Base-by-base conservation (phyloP, 2,888 invertebrate genomes). In the Nesidiocoris tenuis region DNA sequence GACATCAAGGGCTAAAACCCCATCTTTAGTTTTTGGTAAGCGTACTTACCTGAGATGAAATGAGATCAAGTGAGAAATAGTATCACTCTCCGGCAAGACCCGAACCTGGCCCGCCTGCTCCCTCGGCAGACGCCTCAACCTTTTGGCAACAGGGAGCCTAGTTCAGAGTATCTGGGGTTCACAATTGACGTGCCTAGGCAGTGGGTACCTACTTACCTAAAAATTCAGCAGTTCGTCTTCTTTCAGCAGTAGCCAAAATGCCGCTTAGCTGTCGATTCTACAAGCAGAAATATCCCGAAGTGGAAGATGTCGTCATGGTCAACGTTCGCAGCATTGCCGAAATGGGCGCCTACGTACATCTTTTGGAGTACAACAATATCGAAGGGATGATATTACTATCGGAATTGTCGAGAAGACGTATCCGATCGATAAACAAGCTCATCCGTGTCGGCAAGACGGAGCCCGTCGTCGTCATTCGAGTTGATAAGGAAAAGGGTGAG, bases 231-330 rank as follows among this genome's bases (percentile, higher is more conserved):
- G n/a, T 39, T 39, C 12, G 3, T 39, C 39, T 12, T 39, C 5
- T 39, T 39, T 12, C 39, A 39, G 39, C 67, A 70, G 59, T n/a
- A 39, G 17, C 18, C 23, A 72, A 89, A 86, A 94, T 94, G 93
- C 94, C 94, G 82, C 87, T 97, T 78, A 92, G 94, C 81, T 98
- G 97, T 90, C 89, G 99, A 83, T 99, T 95, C 88, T 99, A 99
- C 84, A 92, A 94, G 83, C 94, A 97, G 85, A 95, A 93, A 83
- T 98, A 96, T 86, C 99, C 99, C 0, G 98, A 98, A 84, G 91
- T 98, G 77, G 99, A 99, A 82, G 99, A 99, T 90, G 98, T 99
- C 66, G 99, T 99, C 64, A 97, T 98, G 97, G 98, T 98, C 23
- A 99, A 97, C 83, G 98, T 99, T 1, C 88, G 96, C 61, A 93